A percentile compares a stretch with the other conserved stretches of the same genome.
phyloP scores from a whole-genome alignment of 1,140 invertebrate genomes.

The Diorhabda sublineata region DNA sequence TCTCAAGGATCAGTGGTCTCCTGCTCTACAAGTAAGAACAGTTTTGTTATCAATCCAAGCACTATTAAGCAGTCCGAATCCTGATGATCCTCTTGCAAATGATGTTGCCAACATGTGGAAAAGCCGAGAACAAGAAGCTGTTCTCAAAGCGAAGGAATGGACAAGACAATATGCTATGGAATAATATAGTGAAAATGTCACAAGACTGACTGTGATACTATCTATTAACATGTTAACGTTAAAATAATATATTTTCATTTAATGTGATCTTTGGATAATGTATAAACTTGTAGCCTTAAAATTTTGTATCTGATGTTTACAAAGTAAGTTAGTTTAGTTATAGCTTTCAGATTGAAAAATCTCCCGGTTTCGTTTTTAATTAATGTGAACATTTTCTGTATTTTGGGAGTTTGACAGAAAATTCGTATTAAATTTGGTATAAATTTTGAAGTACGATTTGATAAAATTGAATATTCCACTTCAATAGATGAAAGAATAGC shows the following conservation, averaged over 20 bases:
- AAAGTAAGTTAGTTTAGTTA: too few relatives aligned
- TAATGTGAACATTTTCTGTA: neutral
- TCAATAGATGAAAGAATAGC: neutral
- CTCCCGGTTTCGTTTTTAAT: too few relatives aligned
- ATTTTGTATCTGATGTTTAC: neutral
- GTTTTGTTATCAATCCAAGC: conserved; percentile 77
- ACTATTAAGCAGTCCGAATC: conserved; percentile 69
- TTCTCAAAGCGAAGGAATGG: conserved; percentile 71
- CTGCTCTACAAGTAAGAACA: conserved; percentile 74
- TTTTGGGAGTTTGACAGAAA: neutral
- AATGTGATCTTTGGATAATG: neutral
- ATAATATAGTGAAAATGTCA: conserved; percentile 22
- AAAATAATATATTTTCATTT: conserved; percentile 16
- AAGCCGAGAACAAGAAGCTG: conserved; percentile 69
- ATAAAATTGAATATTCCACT: neutral
- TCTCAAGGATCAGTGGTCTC: conserved; percentile 81
- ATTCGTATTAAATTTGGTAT: neutral
- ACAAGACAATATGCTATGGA: conserved; percentile 63
- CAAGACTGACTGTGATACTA: conserved; percentile 31
- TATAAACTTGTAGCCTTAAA: neutral
- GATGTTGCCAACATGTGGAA: conserved; percentile 72
- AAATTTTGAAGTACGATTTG: neutral
- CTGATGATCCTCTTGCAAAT: conserved; percentile 69
- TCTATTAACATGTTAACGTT: conserved; percentile 15
- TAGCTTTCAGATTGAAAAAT: too few relatives aligned